Conservation (phyloP, 2,797 vertebrate genomes). For the Sternarchorhynchus goeldii region DNA sequence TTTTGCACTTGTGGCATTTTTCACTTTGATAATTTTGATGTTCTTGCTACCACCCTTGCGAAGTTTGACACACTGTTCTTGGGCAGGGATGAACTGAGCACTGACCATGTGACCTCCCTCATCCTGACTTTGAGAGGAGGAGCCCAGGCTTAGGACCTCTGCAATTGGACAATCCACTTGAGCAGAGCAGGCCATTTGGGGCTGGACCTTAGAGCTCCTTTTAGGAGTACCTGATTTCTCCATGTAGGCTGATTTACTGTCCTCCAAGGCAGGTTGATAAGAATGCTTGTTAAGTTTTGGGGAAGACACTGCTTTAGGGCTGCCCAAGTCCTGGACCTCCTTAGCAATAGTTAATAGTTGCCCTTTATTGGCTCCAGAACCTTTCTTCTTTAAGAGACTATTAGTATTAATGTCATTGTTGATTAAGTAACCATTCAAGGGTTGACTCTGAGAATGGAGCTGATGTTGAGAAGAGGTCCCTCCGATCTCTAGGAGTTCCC, state of each 20-base stretch:
- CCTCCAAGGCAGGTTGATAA: constrained; percentile 55
- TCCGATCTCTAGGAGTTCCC: constrained; percentile 72
- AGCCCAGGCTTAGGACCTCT: constrained; percentile 79
- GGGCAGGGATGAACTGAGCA: constrained; percentile 71
- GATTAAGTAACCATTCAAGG: constrained; percentile 37
- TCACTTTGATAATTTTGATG: constrained; percentile 71
- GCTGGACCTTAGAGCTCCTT: constrained; percentile 57
- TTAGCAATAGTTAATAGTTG: constrained; percentile 45
- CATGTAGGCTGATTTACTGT: constrained; percentile 69
- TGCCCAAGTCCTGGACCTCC: constrained; percentile 63
- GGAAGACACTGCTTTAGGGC: constrained; percentile 57
- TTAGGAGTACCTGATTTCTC: constrained; percentile 71
- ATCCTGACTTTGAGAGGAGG: constrained; percentile 81
- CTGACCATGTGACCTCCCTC: constrained; percentile 74
- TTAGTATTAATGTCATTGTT: constrained; percentile 70
- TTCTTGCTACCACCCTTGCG: constrained; percentile 74
- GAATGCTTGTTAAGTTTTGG: constrained; percentile 72
- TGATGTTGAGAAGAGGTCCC: constrained; percentile 57
- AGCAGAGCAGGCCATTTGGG: constrained; percentile 21
- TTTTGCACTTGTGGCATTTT: constrained; percentile 61
- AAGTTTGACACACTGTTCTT: constrained; percentile 71
- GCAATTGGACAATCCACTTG: constrained; percentile 64
- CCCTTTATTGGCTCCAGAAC: constrained; percentile 63
- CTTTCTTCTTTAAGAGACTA: constrained; percentile 63
- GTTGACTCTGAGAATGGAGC: constrained; percentile 24